Percentiles rank a stretch among this genome's conserved stretches.
Evolutionary conservation across 35 echinoderm and acorn worm genomes (phyloP).

Genomic region (Heliocidaris tuberculata): DNA sequence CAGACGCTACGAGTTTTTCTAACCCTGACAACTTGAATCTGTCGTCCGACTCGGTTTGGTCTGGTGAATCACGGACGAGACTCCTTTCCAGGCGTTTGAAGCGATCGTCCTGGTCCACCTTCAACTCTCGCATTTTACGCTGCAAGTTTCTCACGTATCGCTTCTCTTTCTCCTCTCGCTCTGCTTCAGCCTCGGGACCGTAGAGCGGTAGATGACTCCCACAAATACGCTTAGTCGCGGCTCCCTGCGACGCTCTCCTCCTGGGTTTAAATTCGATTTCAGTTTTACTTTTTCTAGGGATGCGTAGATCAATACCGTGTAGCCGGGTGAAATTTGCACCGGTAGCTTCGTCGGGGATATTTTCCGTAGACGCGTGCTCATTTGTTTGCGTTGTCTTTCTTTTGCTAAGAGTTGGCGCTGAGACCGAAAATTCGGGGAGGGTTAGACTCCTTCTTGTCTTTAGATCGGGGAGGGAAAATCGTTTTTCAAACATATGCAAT

Average conservation of each 20-base stretch:
- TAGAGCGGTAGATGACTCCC: conserved; percentile 70
- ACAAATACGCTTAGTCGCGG: conserved; percentile 29
- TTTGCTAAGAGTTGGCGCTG: background rate
- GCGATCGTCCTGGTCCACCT: conserved; percentile 48
- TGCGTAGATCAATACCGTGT: conserved; percentile 50
- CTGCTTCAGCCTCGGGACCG: conserved; percentile 56
- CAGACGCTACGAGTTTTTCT: background rate
- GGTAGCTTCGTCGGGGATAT: background rate
- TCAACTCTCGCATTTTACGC: conserved; percentile 41
- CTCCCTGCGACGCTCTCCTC: background rate
- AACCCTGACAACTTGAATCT: background rate
- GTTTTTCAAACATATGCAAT: conserved; percentile 27
- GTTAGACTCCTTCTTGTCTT: conserved; percentile 35
- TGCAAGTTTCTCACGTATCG: conserved; percentile 55
- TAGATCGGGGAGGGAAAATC: background rate
- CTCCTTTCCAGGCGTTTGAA: conserved; percentile 59
- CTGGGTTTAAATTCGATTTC: background rate
- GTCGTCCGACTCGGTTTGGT: background rate
- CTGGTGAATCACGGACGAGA: conserved; percentile 45
- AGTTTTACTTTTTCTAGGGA: conserved; percentile 17
- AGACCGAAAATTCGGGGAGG: conserved; percentile 27
- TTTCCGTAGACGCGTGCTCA: background rate
- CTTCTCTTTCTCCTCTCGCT: conserved; percentile 49
- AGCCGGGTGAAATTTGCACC: conserved; percentile 32
- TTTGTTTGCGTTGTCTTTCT: background rate